Conservation (phyloP, 1,140 invertebrate genomes). For the Medauroidea extradentata region DNA sequence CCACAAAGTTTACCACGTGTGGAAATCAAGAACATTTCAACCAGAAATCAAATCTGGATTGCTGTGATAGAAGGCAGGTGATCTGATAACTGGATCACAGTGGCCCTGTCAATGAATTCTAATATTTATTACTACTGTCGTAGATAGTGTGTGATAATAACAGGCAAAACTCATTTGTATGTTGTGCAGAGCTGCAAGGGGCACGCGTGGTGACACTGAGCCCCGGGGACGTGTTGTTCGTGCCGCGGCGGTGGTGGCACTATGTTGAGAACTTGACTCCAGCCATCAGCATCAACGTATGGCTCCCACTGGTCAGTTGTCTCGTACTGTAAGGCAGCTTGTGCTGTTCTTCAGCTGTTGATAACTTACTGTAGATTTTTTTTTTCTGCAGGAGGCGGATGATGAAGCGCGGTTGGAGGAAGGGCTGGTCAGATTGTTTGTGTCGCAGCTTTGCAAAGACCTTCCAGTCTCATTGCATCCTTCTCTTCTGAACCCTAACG, state of each 20-base stretch:
- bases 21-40: no score
- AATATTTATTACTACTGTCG: no score
- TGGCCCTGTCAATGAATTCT: no score
- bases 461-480: constrained; percentile 20
- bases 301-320: constrained; percentile 72
- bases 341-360: no score
- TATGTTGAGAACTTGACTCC: constrained; percentile 81
- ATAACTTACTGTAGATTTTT: no score
- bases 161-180: constrained; percentile 13
- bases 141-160: not conserved
- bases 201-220: constrained; percentile 61
- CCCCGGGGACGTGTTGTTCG: constrained; percentile 81
- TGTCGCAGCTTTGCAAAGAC: constrained; percentile 34
- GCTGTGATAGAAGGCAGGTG: no score
- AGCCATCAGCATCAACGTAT: constrained; percentile 79
- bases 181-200: constrained; percentile 39
- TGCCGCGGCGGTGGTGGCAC: constrained; percentile 95
- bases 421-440: constrained; percentile 43
- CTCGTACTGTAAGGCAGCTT: no score
- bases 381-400: not conserved
- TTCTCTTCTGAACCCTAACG: constrained; percentile 26
- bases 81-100: no score
- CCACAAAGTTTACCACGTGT: no score
- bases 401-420: constrained; percentile 38
- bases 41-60: no score